Evolutionary conservation across 2,888 invertebrate genomes (phyloP), one percentile per base, ranked within the genome.

Genomic region (Melanotus villosus): DNA sequence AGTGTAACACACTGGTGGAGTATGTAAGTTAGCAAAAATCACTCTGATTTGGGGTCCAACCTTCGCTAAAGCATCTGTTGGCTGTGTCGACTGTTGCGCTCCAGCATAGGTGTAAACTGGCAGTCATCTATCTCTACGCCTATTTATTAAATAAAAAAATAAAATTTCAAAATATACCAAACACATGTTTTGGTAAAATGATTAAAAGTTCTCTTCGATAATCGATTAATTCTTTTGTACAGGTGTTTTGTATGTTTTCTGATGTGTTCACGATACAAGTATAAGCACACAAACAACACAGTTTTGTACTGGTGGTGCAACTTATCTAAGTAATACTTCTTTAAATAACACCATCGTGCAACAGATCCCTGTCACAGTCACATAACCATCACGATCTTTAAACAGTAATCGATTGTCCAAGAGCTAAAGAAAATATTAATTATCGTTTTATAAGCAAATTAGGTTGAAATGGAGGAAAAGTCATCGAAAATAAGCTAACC

Each of bases 31-130:
- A 69, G 41, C 43, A 60, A 65, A 69, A 65, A 38, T 65, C 69
- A 69, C 69, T 65, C 38, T 50, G 54, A 57, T 54, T 52, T 63
- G 58, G 62, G 45, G 63, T 58, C 70, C 60, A 70, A 70, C 68
- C 70, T 72, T 72, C 71, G 68, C 71, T 72, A 75, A 72, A 75
- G 72, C 73, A 73, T 75, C 72, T 69, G 71, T 57, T 71, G 68
- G 64, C 70, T 71, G 68, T 70, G 67, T 60, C 74, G 73, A 70
- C 70, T 70, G 64, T 75, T 75, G 67, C 70, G 70, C 47, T 73
- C 73, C 75, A 75, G 57, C 72, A 75, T 75, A 64, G 75, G 72
- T 36, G 70, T 65, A 57, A 75, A 67, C 63, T 70, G 65, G 66
- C 66, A 56, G 66, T 70, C 70, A 67, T 70, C 67, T 70, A 70